Evolutionary conservation across 2,113 vertebrate species (phyloP), one percentile per base, ranked within the genome.

Genomic region (Ptychochromis oligacanthus): DNA sequence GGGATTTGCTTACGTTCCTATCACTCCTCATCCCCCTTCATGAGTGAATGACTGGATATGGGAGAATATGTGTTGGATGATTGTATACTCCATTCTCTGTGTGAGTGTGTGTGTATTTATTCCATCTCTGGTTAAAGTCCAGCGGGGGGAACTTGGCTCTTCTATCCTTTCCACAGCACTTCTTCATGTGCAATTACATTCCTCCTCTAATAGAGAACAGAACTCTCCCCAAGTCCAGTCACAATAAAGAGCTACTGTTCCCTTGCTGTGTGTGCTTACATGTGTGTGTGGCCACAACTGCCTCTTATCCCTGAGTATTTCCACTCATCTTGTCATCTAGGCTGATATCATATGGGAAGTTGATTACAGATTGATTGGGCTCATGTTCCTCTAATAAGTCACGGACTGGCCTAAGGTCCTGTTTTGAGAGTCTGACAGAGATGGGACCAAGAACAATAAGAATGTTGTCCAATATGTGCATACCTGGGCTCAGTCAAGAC

Each of bases 191-290:
- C 87, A 94, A 92, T 92, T 91, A 91, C 94, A 94, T 94, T 95
- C 93, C 88, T 91, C 46, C 57, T 79, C 84, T 95, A 94, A 94
- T 94, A 62, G 90, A 94, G 88, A 95, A 84, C 92, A 92, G 94
- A 93, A 86, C 87, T 86, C 79, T 75, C 10, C 75, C 11, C 58
- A 43, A 79, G 77, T 90, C 81, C 82, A 83, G 58, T 79, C 43
- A 20, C 83, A 90, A 93, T 88, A 95, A 95, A 94, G 93, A 90
- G 91, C 94, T 93, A 92, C 94, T 95, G 93, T 95, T 95, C 85
- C 65, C 79, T 82, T 22, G 40, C 65, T 64, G 70, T 83, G 84
- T 81, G 82, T 72, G 28, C 65, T 55, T 81, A 24, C 62, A 8
- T 82, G 77, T 81, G 81, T 88, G 90, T 91, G 91, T 90, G 81